phyloP scores from a whole-genome alignment of 2,113 vertebrate species.

The Dasyornis broadbenti region DNA sequence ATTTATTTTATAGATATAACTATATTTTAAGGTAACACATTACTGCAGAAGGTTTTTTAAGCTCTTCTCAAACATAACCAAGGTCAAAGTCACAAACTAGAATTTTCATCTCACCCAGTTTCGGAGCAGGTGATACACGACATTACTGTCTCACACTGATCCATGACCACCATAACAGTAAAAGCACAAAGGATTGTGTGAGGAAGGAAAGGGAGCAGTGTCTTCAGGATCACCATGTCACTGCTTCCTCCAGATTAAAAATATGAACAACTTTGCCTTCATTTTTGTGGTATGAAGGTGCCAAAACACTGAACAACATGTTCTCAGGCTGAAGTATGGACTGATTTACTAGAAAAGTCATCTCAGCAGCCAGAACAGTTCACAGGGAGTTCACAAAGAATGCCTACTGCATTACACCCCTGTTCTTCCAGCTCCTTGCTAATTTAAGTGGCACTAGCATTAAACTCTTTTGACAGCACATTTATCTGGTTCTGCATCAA shows the following conservation, averaged over 20 bases:
- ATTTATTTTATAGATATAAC: background rate
- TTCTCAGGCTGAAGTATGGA: background rate
- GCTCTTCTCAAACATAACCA: background rate
- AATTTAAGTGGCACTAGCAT: background rate
- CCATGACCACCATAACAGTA: background rate
- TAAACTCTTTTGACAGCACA: background rate
- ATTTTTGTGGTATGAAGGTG: background rate
- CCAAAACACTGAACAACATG: background rate
- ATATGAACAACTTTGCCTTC: background rate
- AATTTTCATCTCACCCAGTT: background rate
- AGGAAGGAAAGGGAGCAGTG: no score
- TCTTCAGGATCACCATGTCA: background rate
- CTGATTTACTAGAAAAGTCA: background rate
- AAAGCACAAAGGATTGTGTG: background rate
- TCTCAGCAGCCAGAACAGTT: background rate
- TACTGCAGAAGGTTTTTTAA: background rate
- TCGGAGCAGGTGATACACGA: background rate
- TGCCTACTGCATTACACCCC: background rate
- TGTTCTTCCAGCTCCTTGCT: background rate
- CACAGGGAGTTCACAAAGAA: background rate
- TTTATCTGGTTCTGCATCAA: background rate
- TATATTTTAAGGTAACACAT: background rate
- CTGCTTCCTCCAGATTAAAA: background rate
- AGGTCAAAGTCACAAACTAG: background rate
- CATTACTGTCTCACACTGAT: rapidly evolving